phyloP scores from a whole-genome alignment of 2,113 vertebrate genomes.

The Falcunculus frontatus region DNA sequence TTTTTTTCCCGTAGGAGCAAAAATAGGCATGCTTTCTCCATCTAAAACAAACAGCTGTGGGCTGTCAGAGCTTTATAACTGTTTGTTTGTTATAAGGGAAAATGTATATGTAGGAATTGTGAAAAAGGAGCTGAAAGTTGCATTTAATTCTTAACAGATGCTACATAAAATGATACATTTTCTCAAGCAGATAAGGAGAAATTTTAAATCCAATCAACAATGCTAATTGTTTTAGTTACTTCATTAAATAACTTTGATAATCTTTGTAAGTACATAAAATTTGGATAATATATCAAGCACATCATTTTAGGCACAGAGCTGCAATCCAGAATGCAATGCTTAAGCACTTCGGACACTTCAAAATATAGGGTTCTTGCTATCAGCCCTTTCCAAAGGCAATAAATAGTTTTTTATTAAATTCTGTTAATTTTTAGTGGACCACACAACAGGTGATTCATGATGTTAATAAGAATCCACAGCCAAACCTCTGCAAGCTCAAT shows the following conservation, averaged over 20 bases:
- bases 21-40: background rate
- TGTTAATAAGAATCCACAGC: background rate
- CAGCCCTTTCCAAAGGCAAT: background rate
- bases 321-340: background rate
- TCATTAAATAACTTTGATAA: background rate
- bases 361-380: background rate
- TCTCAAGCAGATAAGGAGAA: background rate
- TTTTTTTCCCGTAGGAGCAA: background rate
- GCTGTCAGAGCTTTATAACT: background rate
- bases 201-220: background rate
- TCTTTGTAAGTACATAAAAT: background rate
- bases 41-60: background rate
- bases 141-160: slow-evolving; percentile 1
- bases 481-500: fast-evolving
- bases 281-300: background rate
- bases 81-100: background rate
- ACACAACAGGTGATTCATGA: background rate
- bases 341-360: background rate
- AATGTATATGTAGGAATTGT: background rate
- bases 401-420: background rate
- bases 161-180: background rate
- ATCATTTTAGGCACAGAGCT: background rate
- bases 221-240: background rate
- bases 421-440: background rate
- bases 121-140: background rate